Evolutionary conservation across 2,888 invertebrate genomes (phyloP), one percentile per base, ranked within the genome.

Genomic region (Trissoscelio sp.): DNA sequence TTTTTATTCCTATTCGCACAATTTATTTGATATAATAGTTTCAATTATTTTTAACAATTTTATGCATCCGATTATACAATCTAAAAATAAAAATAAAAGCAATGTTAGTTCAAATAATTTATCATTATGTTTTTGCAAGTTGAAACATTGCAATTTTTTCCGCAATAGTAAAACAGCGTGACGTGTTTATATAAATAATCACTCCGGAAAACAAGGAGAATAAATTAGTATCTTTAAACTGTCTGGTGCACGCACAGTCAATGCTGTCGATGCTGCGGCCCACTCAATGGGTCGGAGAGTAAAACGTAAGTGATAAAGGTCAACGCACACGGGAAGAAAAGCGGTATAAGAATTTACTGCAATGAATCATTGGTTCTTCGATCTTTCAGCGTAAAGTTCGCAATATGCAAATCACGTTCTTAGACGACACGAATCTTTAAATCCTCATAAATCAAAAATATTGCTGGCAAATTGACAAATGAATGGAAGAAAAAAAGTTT

Each of bases 231-330:
- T 72, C 67, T 70, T 66, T 79, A 67, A 42, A 34, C 42, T 34
- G 79, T 53, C 66, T 55, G 53, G 77, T 67, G 67, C 75, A 75
- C 75, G 75, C 75, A 72, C 62, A 20, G 66, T 69, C 53, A 7
- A 34, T 37, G 46, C 69, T 51, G 60, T 67, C 58, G 60, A 60
- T 53, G 53, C 39, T 16, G 64, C 77, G 18, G 55, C 62, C 77
- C 77, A 64, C 67, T 79, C 66, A 48, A 39, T 67, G 53, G 53
- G 42, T 66, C 73, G 57, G 7, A 12, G 66, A 73, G 73, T 66
- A 72, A 55, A 69, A 69, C 55, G 12, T 28, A 53, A 75, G 72
- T 77, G 66, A 73, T 79, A 79, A 81, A 81, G 81, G 81, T 81
- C 75, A 70, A 72, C 53, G 70, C 75, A 73, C 62, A 67, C 53